phyloP scores from a whole-genome alignment of 1,140 invertebrate genomes.

The Prorops nasuta region DNA sequence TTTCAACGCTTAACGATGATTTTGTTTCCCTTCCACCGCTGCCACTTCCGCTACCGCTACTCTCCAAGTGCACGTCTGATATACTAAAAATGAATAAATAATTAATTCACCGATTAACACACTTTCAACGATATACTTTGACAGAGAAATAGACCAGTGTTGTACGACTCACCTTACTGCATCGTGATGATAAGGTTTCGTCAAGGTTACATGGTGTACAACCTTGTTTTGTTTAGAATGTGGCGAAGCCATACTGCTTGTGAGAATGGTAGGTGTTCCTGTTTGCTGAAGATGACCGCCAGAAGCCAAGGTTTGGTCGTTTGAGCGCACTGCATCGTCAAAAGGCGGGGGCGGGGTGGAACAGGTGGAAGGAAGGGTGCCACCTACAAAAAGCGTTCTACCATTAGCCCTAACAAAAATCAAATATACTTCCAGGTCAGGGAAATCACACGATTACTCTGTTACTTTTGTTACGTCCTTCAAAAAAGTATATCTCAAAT shows the following conservation, averaged over 20 bases:
- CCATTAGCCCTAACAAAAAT: conserved; percentile 45
- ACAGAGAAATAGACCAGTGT: neutral
- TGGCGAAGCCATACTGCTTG: conserved; percentile 37
- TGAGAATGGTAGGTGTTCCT: conserved; percentile 35
- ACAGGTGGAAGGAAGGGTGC: conserved; percentile 66
- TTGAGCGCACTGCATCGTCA: conserved; percentile 70
- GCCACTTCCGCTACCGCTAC: conserved; percentile 50
- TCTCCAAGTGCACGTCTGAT: conserved; percentile 54
- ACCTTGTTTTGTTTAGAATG: conserved; percentile 46
- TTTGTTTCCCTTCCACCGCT: conserved; percentile 62
- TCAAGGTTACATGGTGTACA: conserved; percentile 49
- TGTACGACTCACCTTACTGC: conserved; percentile 45
- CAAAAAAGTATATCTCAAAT: too few species aligned
- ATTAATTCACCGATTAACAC: neutral
- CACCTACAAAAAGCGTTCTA: conserved; percentile 55
- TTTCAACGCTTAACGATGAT: conserved; percentile 71
- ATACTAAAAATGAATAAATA: conserved; percentile 29
- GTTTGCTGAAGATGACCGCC: conserved; percentile 44
- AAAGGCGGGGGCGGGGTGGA: conserved; percentile 87
- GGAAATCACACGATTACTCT: neutral
- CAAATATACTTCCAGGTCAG: neutral
- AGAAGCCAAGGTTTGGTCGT: conserved; percentile 52
- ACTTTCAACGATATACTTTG: neutral
- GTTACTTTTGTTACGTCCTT: neutral
- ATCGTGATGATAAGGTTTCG: conserved; percentile 50